Base-by-base conservation (phyloP, 2,113 vertebrate species). In the Poecile atricapillus region DNA sequence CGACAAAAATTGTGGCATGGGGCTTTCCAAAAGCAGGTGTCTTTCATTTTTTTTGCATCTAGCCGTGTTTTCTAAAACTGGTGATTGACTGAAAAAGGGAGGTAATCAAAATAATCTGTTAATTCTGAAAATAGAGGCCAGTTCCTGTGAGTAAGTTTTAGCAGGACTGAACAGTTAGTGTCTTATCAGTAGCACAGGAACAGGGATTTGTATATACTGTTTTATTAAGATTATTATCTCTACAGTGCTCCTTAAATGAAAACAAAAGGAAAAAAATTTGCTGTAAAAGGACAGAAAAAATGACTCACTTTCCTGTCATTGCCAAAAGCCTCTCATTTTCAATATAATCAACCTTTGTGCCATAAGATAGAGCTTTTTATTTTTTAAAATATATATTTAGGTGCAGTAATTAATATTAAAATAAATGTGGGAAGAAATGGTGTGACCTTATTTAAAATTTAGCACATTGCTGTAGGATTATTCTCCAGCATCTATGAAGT, bases 221-320 rank as follows among this genome's bases (percentile, higher is more conserved):
- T 96, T 93, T 86, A 89, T 75, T 93, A 96, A 94, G 93, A 95
- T 94, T 33, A 27, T 18, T 96, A 94, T 96, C 86, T 92, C 73
- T 79, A 5, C 53, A 46, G 33, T 20, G n/a, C 85, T 83, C 63
- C 79, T 93, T 78, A 75, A 80, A 86, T 10, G 20, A 93, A 93
- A 94, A 96, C 92, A 92, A 93, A 88, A 64, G 35, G 15, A 91
- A 71, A 89, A 82, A 87, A 53, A 63, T 13, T 28, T 69, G 87
- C 73, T n/a, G 4, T 63, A 94, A 87, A 89, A 92, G 59, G 80
- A 77, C 78, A 95, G 41, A 97, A 97, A 89, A 93, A 92, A 94
- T 94, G 41, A 88, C 47, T 96, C 78, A 67, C 62, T 88, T 96
- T 92, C 83, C 90, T 3, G 1, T 92, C 68, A 69, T 92, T 96